Evolutionary conservation across 2,797 vertebrate genomes (phyloP).

Genomic region (Hypotaenidia philippensis): DNA sequence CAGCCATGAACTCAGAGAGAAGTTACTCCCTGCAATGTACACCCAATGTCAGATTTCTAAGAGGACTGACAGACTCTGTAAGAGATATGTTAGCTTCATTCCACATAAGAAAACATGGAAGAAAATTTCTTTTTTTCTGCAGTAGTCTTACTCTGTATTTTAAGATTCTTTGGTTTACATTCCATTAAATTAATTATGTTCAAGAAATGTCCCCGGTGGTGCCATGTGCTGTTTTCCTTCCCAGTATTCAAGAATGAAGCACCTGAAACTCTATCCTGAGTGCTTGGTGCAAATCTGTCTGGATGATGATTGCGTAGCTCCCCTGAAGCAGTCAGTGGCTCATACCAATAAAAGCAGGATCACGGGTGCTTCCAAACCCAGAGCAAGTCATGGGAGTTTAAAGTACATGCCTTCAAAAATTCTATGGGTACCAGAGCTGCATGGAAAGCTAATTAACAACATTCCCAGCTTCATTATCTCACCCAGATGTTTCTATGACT

Average conservation of each 20-base stretch:
- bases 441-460: slow-evolving; percentile 65
- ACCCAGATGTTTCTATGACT: slow-evolving; percentile 81
- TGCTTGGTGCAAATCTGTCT: not conserved
- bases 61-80: no score
- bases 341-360: not conserved
- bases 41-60: no score
- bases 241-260: not conserved
- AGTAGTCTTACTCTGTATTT: not conserved
- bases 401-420: slow-evolving; percentile 27
- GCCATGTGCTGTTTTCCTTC: not conserved
- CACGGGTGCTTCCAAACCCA: not conserved
- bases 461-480: slow-evolving; percentile 75
- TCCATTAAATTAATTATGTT: not conserved
- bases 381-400: not conserved
- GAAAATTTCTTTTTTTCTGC: not conserved
- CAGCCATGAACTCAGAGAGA: no score
- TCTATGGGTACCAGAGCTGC: slow-evolving; percentile 13
- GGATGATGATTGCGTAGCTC: not conserved
- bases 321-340: not conserved
- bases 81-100: no score
- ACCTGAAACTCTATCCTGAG: not conserved
- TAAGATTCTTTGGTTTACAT: not conserved
- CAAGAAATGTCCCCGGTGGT: not conserved
- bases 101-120: no score
- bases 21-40: no score